phyloP scores from a whole-genome alignment of 2,888 invertebrate genomes.

The Sminthurinus aureus region DNA sequence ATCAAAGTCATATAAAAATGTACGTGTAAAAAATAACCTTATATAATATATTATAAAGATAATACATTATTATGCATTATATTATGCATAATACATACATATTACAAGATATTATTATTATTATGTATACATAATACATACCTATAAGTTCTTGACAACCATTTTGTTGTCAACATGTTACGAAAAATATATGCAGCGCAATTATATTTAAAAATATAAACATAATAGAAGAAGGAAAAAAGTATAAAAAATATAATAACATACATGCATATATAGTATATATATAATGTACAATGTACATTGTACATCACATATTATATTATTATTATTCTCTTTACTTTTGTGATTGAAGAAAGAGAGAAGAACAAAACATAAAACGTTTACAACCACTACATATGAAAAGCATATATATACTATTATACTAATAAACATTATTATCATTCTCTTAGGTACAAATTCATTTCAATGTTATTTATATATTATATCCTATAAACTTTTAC shows the following conservation, averaged over 20 bases:
- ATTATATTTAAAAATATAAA: too few species aligned
- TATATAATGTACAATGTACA: not conserved
- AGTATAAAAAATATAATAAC: not conserved
- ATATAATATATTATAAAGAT: too few species aligned
- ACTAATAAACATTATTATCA: not conserved
- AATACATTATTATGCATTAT: too few species aligned
- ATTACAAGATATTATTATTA: too few species aligned
- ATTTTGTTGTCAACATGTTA: too few species aligned
- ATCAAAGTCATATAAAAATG: not conserved
- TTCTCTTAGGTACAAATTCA: too few species aligned
- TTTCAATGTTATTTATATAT: too few species aligned
- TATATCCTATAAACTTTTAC: not conserved
- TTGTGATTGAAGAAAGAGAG: not conserved
- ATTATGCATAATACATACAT: too few species aligned
- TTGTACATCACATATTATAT: not conserved
- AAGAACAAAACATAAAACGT: not conserved
- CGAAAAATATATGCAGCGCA: too few species aligned
- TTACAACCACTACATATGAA: not conserved
- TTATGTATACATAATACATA: too few species aligned
- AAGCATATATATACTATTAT: not conserved
- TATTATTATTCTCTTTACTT: not conserved
- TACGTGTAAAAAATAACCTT: not conserved
- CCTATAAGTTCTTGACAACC: too few species aligned
- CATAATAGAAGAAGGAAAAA: not conserved
- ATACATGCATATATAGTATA: not conserved